Base-by-base conservation (phyloP, 2,797 vertebrate genomes). In the Mallotus villosus region DNA sequence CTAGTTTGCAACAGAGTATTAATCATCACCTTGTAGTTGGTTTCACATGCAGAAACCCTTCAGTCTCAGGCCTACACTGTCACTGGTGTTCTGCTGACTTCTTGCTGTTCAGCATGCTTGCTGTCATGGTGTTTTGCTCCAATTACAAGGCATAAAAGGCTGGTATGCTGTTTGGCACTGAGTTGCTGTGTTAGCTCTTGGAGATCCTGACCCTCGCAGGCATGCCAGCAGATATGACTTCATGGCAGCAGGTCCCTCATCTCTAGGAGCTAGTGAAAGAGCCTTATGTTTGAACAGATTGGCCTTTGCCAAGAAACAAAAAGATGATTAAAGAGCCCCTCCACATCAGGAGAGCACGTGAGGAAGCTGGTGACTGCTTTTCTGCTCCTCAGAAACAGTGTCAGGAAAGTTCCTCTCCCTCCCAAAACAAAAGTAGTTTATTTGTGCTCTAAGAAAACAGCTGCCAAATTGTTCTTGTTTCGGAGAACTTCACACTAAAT, bases 141-240 rank as follows among this genome's bases (percentile, higher is more conserved):
- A 71, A 70, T 67, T n/a, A 25, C 27, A 14, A n/a, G 63, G 74
- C 79, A 25, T 27, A 34, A 78, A 78, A 76, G 78, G 81, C 66
- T 76, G 74, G 78, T 83, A 62, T 86, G 78, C 72, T 82, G 59
- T 17, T 41, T 75, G 81, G 78, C 78, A 77, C 75, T 73, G 62
- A 58, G 74, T 62, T 17, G 78, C 77, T 81, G 84, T 84, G 84
- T 84, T 61, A 70, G 70, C 68, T 78, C 78, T 60, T 59, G 74
- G 74, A 82, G 75, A 85, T 82, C 86, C 82, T 79, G 72, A 79
- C 64, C 59, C 73, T 11, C 46, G 66, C 82, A 75, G 65, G 78
- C 77, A 67, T 87, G 89, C 89, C 90, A 92, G 82, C 74, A 90
- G 88, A 92, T 90, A 91, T 88, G 87, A 91, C 88, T 91, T 90